These are phyloP conservation scores for Mallotus villosus DNA, from an alignment of 2,797 vertebrate genomes.

Conservation along the genomic window DNA sequence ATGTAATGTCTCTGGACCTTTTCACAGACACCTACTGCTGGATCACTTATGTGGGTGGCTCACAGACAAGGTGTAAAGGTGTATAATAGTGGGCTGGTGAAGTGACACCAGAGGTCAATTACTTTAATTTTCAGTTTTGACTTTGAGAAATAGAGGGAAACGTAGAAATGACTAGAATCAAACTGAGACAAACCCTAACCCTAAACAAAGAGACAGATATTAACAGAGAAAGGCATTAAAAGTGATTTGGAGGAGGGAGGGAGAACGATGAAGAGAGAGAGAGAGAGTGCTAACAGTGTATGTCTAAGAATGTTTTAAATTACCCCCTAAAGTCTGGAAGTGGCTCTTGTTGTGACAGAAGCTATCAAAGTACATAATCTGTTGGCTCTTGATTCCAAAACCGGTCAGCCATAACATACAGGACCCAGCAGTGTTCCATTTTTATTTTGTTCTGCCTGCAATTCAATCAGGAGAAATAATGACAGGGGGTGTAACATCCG, in stretches of 20 bases:
- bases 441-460: conserved; percentile 12
- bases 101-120: too few species aligned
- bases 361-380: background rate
- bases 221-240: background rate
- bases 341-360: conserved; percentile 15
- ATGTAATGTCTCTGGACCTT: background rate
- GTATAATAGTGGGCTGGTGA: too few species aligned
- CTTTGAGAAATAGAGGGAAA: background rate
- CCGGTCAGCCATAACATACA: conserved; percentile 3
- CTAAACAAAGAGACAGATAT: background rate
- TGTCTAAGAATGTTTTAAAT: conserved; percentile 11
- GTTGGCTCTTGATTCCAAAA: background rate
- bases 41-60: background rate
- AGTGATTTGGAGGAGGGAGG: background rate
- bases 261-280: conserved; percentile 5
- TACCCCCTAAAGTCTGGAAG: conserved; percentile 8
- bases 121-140: too few species aligned
- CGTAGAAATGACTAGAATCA: background rate
- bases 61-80: background rate
- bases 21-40: background rate
- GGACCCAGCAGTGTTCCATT: conserved; percentile 15
- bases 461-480: background rate
- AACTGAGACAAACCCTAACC: too few species aligned
- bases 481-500: conserved; percentile 1
- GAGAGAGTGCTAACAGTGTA: conserved; percentile 2